Percentiles rank a stretch among this genome's conserved stretches.
Conservation (phyloP, 2,113 vertebrate species). For the Colistium nudipinnis region DNA sequence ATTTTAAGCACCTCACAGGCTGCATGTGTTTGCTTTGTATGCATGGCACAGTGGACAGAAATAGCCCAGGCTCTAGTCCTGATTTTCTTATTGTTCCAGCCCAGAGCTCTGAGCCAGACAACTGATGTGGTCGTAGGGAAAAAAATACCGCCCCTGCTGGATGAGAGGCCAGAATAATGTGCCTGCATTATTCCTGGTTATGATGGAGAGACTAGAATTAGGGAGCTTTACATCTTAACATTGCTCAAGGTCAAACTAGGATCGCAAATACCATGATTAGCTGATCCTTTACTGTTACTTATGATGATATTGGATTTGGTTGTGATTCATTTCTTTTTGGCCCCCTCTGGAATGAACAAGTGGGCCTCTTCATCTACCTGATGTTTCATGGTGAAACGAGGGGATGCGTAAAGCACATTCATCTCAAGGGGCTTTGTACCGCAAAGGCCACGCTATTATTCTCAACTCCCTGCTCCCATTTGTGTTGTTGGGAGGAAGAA, state of each 20-base stretch:
- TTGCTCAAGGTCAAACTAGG: not conserved
- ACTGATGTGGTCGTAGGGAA: slow-evolving; percentile 33
- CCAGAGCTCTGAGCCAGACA: slow-evolving; percentile 34
- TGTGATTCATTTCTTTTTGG: slow-evolving; percentile 13
- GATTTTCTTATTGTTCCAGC: slow-evolving; percentile 47
- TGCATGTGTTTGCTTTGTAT: slow-evolving; percentile 26
- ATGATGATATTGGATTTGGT: not conserved
- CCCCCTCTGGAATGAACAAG: slow-evolving; percentile 5
- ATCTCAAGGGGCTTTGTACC: slow-evolving; percentile 34
- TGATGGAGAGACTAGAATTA: slow-evolving; percentile 4
- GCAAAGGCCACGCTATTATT: slow-evolving; percentile 34
- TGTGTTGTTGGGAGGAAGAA: slow-evolving; percentile 30
- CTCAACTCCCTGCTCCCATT: slow-evolving; percentile 29
- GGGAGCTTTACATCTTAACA: not conserved
- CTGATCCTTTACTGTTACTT: not conserved
- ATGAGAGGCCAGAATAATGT: slow-evolving; percentile 6
- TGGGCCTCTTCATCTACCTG: slow-evolving; percentile 12
- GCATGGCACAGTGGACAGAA: slow-evolving; percentile 56
- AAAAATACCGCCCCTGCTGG: slow-evolving; percentile 12
- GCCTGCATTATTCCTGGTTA: not conserved
- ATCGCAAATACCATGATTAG: not conserved
- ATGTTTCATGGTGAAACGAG: slow-evolving; percentile 10
- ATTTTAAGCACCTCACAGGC: slow-evolving; percentile 1
- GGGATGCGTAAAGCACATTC: slow-evolving; percentile 17
- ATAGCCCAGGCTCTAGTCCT: slow-evolving; percentile 39